Percentiles rank a stretch among this genome's conserved stretches.
Evolutionary conservation across 2,113 vertebrate genomes (phyloP).

Genomic region (Alectura lathami): DNA sequence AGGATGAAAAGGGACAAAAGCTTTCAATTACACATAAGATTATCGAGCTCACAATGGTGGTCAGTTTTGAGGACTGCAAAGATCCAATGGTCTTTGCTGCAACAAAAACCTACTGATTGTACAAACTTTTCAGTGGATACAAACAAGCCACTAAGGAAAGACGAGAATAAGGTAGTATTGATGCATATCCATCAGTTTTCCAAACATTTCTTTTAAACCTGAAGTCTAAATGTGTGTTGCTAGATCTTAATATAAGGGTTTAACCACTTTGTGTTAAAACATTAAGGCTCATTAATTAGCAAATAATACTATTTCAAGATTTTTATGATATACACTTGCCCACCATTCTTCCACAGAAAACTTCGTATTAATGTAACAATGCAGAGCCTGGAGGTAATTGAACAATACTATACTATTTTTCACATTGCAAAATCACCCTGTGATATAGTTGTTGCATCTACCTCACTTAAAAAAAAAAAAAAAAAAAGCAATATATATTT

Average conservation of each 20-base stretch:
- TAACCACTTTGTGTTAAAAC: neutral
- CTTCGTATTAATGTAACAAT: neutral
- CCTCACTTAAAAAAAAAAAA: no score
- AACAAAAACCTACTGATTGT: neutral
- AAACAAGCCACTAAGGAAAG: neutral
- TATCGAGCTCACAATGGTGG: neutral
- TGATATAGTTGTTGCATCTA: neutral
- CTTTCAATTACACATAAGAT: neutral
- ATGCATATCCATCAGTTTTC: neutral
- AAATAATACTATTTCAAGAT: neutral
- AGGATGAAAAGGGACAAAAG: neutral
- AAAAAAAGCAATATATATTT: neutral
- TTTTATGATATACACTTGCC: neutral
- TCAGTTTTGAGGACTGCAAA: neutral
- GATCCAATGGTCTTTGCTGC: no score
- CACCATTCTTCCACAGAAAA: neutral
- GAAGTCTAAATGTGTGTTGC: neutral
- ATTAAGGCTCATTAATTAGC: neutral
- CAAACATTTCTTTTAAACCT: neutral
- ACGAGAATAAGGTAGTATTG: rapidly evolving
- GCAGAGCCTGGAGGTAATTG: neutral
- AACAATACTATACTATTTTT: neutral
- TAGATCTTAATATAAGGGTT: neutral
- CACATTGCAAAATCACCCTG: neutral
- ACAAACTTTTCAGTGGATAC: neutral